Evolutionary conservation across 30 jellyfish, hydroid and myxozoan species (phyloP).

Genomic region (Aurelia coerulea): DNA sequence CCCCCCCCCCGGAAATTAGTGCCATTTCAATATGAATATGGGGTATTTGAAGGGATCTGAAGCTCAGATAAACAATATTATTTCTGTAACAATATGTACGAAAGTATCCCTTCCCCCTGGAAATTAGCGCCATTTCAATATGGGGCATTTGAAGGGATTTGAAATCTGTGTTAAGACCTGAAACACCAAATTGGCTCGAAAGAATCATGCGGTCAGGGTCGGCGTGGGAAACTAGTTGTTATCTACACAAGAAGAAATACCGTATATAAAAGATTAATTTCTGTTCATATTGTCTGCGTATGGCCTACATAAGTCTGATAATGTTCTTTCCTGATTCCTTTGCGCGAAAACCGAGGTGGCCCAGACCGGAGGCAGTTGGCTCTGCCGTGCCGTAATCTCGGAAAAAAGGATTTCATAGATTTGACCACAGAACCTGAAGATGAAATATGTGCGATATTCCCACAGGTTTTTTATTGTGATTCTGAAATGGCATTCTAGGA

Average conservation of each 20-base stretch:
- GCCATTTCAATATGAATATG: background rate
- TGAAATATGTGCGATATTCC: slow-evolving; percentile 4
- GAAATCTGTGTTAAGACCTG: slow-evolving; percentile 32
- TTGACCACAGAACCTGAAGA: slow-evolving; percentile 41
- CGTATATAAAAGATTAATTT: slow-evolving; percentile 26
- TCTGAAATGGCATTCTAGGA: no score
- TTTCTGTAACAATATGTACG: background rate
- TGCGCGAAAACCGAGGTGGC: slow-evolving; percentile 24
- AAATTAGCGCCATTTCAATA: slow-evolving; percentile 10
- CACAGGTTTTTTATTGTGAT: no score
- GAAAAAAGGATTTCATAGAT: slow-evolving; percentile 37
- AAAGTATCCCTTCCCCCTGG: slow-evolving; percentile 39
- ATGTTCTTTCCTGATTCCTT: slow-evolving; percentile 45
- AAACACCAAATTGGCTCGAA: slow-evolving; percentile 37
- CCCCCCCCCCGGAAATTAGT: background rate
- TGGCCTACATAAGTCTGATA: background rate
- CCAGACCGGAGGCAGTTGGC: slow-evolving; percentile 51
- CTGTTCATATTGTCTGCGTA: slow-evolving; percentile 22
- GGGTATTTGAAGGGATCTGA: slow-evolving; percentile 38
- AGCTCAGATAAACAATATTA: background rate
- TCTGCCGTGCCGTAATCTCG: slow-evolving; percentile 36
- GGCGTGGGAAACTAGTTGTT: slow-evolving; percentile 67
- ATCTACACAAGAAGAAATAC: slow-evolving; percentile 30
- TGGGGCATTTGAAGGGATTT: slow-evolving; percentile 55
- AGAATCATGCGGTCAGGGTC: slow-evolving; percentile 52